Base-by-base conservation (phyloP, 2,797 vertebrate genomes). In the Cynodonichthys magdalenae region DNA sequence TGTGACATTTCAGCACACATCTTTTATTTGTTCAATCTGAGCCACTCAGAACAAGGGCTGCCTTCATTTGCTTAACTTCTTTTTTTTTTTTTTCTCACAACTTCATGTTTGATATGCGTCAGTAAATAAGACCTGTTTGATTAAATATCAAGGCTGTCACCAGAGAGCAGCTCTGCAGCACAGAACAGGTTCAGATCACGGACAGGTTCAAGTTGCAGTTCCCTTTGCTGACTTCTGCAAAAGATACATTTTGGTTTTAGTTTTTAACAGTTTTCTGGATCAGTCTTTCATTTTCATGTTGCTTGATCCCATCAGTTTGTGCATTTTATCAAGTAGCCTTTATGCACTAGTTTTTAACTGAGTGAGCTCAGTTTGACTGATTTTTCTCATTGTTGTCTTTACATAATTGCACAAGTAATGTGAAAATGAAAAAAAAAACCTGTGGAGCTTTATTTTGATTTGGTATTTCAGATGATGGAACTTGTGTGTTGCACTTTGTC, bases 141-240 rank as follows among this genome's bases (percentile, higher is more conserved):
- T 8, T 8, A 39, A 48, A 2, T 48, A 51, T 5, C 36, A 36
- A 12, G 15, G 44, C 14, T 27, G 44, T 42, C 15, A 49, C 19
- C 46, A n/a, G 2, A n/a, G 2, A 59, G 28, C 39, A 48, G 27
- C 53, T 59, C 47, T 59, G 46, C 61, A 59, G 36, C 27, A 24
- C 44, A 20, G 14, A 0, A 7, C 0, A 59, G 2, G 41, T 8
- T 4, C 19, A 54, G 39, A 73, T 20, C 48, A 84, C 76, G 75
- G 57, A 83, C 41, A 29, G 11, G 48, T 41, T 20, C 0, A 7
- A 48, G 51, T 58, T 5, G 0, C 66, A 76, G 70, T 80, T 81
- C 72, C 53, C 24, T 12, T 14, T 42, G 27, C 14, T 1, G 18
- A 74, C 72, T 77, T 84, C 75, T 74, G 71, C 53, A 60, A 76